Base-by-base conservation (phyloP, 2,888 invertebrate species). In the Plemyria rubiginata region DNA sequence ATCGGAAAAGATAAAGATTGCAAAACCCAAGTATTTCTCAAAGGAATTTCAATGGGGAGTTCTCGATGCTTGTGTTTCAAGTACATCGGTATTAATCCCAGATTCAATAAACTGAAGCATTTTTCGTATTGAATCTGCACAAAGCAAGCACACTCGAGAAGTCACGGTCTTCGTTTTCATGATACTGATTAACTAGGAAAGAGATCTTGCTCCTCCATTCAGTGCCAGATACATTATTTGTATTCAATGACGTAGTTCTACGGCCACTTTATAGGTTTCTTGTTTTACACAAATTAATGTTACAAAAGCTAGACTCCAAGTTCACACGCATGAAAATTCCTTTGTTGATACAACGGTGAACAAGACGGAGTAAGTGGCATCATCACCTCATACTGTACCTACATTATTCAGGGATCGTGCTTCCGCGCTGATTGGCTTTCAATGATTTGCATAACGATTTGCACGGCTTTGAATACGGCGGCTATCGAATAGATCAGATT, bases 381-480 rank as follows among this genome's bases (percentile, higher is more conserved):
- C 54, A 55, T 55, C 55, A 55, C 43, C 36, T 29, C 15, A 29
- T 52, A 60, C 56, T 64, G 64, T 56, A 22, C 70, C 66, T 68
- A 49, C 49, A 72, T 73, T 72, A 77, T 71, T 73, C 75, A 71
- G 70, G 56, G 68, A 64, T 72, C 64, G 65, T 68, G 71, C 72
- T 71, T 71, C 63, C 66, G 54, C 55, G 9, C 56, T 76, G 77
- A 79, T 76, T 77, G 75, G 76, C 74, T 72, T 74, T 68, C 57
- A 54, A 68, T 66, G 66, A 71, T 65, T 65, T 65, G 65, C 65
- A 65, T 65, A 65, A 54, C 70, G 66, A 75, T 72, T 72, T 66
- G 66, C 64, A 65, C 59, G 45, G 51, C 67, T 59, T 56, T 67
- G 64, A 64, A 41, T 59, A 46, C 12, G 36, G 15, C 43, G 36